phyloP scores from a whole-genome alignment of 2,888 invertebrate genomes.

The Unio pictorum region DNA sequence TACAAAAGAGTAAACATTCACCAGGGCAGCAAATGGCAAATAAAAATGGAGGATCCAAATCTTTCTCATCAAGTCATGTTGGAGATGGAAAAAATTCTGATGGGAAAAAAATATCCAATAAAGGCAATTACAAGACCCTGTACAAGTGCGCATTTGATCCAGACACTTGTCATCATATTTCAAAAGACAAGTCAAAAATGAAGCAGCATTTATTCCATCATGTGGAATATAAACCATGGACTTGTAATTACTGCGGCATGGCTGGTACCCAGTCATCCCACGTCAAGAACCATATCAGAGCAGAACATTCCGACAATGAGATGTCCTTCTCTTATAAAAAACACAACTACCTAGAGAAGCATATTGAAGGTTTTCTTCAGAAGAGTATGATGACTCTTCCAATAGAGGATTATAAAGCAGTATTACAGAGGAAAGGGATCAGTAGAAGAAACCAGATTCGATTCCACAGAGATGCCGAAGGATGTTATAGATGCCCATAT shows the following conservation, averaged over 20 bases:
- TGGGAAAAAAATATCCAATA: constrained; percentile 19
- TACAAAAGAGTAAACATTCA: not conserved
- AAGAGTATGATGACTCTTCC: constrained; percentile 36
- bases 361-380: constrained; percentile 28
- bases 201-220: constrained; percentile 38
- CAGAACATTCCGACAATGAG: constrained; percentile 25
- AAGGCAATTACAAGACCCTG: constrained; percentile 34
- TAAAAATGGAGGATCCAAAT: not conserved
- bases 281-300: constrained; percentile 32
- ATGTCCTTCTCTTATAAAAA: constrained; percentile 31
- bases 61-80: not conserved
- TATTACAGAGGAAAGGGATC: constrained; percentile 37
- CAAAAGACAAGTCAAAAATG: constrained; percentile 42
- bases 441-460: constrained; percentile 18
- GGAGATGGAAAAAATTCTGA: constrained; percentile 1
- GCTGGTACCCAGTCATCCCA: constrained; percentile 38
- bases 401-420: constrained; percentile 27
- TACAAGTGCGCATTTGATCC: constrained; percentile 38
- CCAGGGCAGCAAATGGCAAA: not conserved
- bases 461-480: constrained; percentile 22
- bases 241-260: constrained; percentile 36
- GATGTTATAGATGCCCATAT: constrained; percentile 26
- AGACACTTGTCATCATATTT: constrained; percentile 36
- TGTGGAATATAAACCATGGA: constrained; percentile 39
- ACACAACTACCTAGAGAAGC: constrained; percentile 37